Conservation (phyloP, 2,113 vertebrate genomes). For the Hydrolagus affinis region DNA sequence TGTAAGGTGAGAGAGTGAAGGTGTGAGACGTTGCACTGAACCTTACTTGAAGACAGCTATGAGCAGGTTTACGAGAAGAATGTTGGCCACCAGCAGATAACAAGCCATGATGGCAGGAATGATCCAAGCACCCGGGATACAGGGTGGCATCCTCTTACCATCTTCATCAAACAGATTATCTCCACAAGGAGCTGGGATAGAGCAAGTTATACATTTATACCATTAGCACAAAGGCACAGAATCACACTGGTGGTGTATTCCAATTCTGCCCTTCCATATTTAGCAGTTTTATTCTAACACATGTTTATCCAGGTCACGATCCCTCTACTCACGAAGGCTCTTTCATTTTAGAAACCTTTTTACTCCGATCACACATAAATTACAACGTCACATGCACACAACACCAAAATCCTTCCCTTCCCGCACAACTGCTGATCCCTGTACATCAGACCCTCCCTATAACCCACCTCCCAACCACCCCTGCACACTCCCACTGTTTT, state of each 20-base stretch:
- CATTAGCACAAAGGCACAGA: too few relatives aligned
- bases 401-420: neutral
- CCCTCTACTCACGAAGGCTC: too few relatives aligned
- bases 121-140: constrained; percentile 94
- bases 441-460: neutral
- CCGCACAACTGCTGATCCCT: neutral
- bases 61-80: constrained; percentile 90
- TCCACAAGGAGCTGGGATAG: constrained; percentile 79
- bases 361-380: too few relatives aligned
- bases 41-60: constrained; percentile 96
- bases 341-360: too few relatives aligned
- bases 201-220: neutral
- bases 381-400: too few relatives aligned
- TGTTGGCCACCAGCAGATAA: constrained; percentile 93
- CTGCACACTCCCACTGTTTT: too few relatives aligned
- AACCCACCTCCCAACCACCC: neutral
- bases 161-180: constrained; percentile 93
- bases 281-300: too few relatives aligned
- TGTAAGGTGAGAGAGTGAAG: too few relatives aligned
- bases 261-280: too few relatives aligned
- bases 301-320: too few relatives aligned
- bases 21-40: neutral
- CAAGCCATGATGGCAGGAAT: constrained; percentile 97
- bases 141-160: constrained; percentile 87
- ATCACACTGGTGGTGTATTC: too few relatives aligned